Evolutionary conservation across 2,797 vertebrate genomes (phyloP).

Genomic region (Sus cebifrons): DNA sequence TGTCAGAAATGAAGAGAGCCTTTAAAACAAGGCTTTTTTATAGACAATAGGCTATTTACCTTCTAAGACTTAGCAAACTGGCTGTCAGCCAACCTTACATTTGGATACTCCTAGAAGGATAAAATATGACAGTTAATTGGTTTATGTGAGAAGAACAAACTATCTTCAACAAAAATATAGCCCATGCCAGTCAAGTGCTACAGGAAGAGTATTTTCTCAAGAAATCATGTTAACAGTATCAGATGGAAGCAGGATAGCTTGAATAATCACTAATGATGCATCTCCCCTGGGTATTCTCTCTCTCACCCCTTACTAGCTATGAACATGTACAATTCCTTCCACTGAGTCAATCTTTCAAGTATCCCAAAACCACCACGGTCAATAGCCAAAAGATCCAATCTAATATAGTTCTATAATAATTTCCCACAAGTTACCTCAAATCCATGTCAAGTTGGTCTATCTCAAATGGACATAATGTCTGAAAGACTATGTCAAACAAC

Average conservation of each 20-base stretch:
- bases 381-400: neutral
- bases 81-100: constrained; percentile 81
- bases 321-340: constrained; percentile 24
- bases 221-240: neutral
- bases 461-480: neutral
- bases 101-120: constrained; percentile 77
- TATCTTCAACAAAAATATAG: constrained; percentile 81
- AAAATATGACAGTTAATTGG: constrained; percentile 81
- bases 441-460: neutral
- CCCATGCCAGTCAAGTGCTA: constrained; percentile 60
- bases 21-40: constrained; percentile 87
- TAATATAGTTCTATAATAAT: constrained; percentile 47
- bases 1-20: constrained; percentile 81
- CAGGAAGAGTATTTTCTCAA: constrained; percentile 57
- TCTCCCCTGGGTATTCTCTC: neutral
- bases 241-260: constrained; percentile 47
- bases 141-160: constrained; percentile 79
- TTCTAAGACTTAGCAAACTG: constrained; percentile 84
- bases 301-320: neutral
- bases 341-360: neutral
- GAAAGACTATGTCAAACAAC: neutral
- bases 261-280: constrained; percentile 9
- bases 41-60: constrained; percentile 87
- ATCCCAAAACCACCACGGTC: neutral
- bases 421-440: neutral